Base-by-base conservation (phyloP, 1,140 invertebrate genomes). In the Caenorhabditis remanei region DNA sequence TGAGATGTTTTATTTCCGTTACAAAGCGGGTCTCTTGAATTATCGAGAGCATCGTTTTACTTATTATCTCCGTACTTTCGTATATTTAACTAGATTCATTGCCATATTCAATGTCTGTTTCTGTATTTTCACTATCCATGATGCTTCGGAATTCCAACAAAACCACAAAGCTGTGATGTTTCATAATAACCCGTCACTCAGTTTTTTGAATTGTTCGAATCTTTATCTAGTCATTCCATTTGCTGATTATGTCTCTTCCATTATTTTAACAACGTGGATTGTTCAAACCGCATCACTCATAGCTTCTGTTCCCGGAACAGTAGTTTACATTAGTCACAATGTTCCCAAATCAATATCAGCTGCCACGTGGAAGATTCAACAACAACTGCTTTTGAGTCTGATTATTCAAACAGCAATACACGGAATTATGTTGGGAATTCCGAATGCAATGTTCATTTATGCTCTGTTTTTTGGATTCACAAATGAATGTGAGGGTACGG, bases 1-100 rank as follows among this genome's bases (percentile, higher is more conserved):
- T 19, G 65, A 67, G 19, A 67, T 67, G 65, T 67, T 67, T n/a
- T 67, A 67, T 19, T 67, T 67, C 16, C 65, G 65, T 16, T 67
- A 67, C 65, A 67, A 67, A 67, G 32, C 65, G 13, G 21, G 65
- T 67, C n/a, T 67, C 41, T 5, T 67, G 9, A 67, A 46, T 43
- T 67, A 67, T 19, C n/a, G 21, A 46, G 65, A 67, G 3, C 32
- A 19, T 43, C 8, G 19, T 1, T 67, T 67, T 14, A 43, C 65
- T 4, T 67, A 67, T 67, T 67, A 24, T 43, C 41, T 67, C 13
- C n/a, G 21, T 4, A 14, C 21, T 43, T 46, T 16, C 16, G 65
- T 67, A 0, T 67, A 67, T n/a, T 43, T 19, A 3, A 67, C 65
- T 16, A 67, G 65, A 67, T 41, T 16, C 11, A 43, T 67, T 43